Evolutionary conservation across 92 coral and sea anemone genomes (phyloP).

Genomic region (Zoanthus sociatus): DNA sequence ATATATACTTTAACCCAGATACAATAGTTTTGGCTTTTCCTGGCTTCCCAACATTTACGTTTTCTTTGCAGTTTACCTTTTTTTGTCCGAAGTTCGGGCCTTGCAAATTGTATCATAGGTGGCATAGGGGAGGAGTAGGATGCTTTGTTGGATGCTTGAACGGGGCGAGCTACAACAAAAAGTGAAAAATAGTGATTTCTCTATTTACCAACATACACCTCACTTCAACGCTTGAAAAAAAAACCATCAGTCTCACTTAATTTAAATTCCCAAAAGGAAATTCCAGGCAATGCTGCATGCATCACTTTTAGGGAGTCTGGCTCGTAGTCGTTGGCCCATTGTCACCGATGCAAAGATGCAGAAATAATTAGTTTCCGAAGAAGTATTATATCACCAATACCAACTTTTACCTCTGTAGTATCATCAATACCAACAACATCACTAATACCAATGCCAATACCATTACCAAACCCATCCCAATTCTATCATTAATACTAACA

Average conservation of each 20-base stretch:
- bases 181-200: not conserved
- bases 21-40: not conserved
- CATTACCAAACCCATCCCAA: too few relatives aligned
- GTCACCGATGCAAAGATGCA: too few relatives aligned
- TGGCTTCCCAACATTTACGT: not conserved
- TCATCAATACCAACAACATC: too few relatives aligned
- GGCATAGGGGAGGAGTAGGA: not conserved
- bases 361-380: too few relatives aligned
- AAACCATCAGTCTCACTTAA: not conserved
- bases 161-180: not conserved
- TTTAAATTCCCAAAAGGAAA: not conserved
- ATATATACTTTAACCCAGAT: not conserved
- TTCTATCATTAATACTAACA: too few relatives aligned
- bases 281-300: not conserved
- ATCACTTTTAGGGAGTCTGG: not conserved
- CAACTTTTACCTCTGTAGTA: too few relatives aligned
- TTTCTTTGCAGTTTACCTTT: not conserved
- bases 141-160: not conserved
- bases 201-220: not conserved
- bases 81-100: constrained; percentile 5
- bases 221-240: not conserved
- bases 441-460: too few relatives aligned
- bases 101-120: not conserved
- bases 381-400: too few relatives aligned
- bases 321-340: not conserved